Evolutionary conservation across 1,140 invertebrate species (phyloP), one percentile per base, ranked within the genome.

Genomic region (Micrasema minimum): DNA sequence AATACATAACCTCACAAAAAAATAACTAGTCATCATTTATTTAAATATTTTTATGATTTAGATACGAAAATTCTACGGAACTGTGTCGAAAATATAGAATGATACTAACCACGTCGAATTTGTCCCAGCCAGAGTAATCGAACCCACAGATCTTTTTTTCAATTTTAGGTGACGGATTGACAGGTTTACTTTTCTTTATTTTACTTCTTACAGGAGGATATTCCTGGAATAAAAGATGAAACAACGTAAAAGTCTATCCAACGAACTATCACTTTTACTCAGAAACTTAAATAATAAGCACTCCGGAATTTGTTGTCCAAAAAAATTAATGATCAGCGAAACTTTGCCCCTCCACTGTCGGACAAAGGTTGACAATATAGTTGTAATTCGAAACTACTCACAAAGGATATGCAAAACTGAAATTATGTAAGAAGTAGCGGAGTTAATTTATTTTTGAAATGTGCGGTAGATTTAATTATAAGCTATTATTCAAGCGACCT

Each of bases 81-180:
- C n/a, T n/a, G n/a, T n/a, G n/a, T n/a, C n/a, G n/a, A n/a, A n/a
- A n/a, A n/a, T n/a, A n/a, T n/a, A n/a, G n/a, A 18, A 51, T 51
- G 20, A 57, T 75, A 80, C 85, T 85, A 85, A 92, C 90, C 78
- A 87, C 89, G 88, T 94, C 91, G 88, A 91, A 93, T 78, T 92
- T 92, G 26, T 94, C 92, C 92, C 92, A 95, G 20, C 89, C 82
- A 31, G 81, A 69, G 79, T 93, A 93, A 82, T 95, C 92, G 71
- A 82, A 87, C 0, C 83, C 78, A 37, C 81, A 77, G 50, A 87
- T 86, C 71, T 85, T 80, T 65, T 79, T 79, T 79, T 83, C 66
- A 74, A 77, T 75, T 68, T 81, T 81, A 72, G 78, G 76, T 14
- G 80, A 71, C 77, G 75, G 14, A 67, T 76, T 50, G 37, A 81